A percentile compares a stretch with the other conserved stretches of the same genome.
Evolutionary conservation across 2,797 vertebrate genomes (phyloP).

Genomic region (Moxostoma hubbsi): DNA sequence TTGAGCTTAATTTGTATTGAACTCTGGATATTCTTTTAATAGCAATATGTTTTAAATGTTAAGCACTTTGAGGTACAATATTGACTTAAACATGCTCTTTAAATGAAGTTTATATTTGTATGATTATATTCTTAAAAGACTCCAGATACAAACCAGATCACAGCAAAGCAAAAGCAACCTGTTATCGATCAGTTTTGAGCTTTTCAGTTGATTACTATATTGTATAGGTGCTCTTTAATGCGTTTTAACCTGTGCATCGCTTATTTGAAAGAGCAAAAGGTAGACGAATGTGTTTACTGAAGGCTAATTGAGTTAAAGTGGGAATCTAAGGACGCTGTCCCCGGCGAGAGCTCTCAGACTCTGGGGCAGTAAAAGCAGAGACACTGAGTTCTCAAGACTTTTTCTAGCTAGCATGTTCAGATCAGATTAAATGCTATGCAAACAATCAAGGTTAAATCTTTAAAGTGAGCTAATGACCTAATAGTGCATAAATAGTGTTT

Average conservation of each 20-base stretch:
- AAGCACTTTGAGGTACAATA: too few species aligned
- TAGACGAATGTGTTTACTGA: conserved; percentile 11
- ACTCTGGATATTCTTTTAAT: too few species aligned
- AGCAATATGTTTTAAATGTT: too few species aligned
- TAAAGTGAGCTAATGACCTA: neutral
- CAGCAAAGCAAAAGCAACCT: neutral
- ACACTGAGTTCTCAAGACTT: neutral
- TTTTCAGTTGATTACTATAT: neutral
- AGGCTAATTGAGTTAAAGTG: conserved; percentile 40
- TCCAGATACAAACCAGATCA: neutral
- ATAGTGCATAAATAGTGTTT: neutral
- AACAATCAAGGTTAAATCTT: conserved; percentile 26
- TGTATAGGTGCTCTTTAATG: neutral
- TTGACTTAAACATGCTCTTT: too few species aligned
- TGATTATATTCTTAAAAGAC: neutral
- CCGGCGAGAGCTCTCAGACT: neutral
- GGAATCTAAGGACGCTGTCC: conserved; percentile 20
- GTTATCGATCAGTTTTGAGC: neutral
- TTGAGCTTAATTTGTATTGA: too few species aligned
- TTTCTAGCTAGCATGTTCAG: conserved; percentile 13
- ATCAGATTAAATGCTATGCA: conserved; percentile 24
- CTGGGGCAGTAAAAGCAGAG: conserved; percentile 1
- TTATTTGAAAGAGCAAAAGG: conserved; percentile 12
- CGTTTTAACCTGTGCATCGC: conserved; percentile 1
- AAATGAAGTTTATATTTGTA: neutral